Evolutionary conservation across 2,113 vertebrate genomes (phyloP).

Genomic region (Heterochromis multidens): DNA sequence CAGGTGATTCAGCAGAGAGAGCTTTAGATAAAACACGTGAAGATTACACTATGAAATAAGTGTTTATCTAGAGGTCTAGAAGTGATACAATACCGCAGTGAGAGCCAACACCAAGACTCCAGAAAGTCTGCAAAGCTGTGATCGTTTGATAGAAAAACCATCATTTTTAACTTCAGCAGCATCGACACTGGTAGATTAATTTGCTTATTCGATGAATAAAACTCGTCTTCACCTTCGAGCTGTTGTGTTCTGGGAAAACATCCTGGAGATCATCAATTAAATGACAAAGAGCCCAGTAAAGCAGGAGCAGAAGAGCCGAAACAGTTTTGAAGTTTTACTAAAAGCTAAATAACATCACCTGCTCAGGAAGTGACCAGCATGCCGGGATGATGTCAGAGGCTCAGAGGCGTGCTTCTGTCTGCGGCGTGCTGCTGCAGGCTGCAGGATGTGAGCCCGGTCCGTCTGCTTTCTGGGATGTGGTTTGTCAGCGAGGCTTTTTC

Average conservation of each 20-base stretch:
- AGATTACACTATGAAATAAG: too few species aligned
- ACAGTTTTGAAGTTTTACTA: not conserved
- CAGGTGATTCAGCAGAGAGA: too few species aligned
- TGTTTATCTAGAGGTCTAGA: too few species aligned
- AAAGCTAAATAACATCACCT: slow-evolving; percentile 11
- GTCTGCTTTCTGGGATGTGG: slow-evolving; percentile 47
- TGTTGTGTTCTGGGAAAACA: not conserved
- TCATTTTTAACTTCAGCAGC: not conserved
- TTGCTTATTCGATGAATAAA: not conserved
- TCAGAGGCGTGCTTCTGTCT: not conserved
- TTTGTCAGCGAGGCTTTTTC: slow-evolving; percentile 17
- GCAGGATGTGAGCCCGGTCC: not conserved
- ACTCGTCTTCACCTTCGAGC: not conserved
- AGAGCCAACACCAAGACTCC: too few species aligned
- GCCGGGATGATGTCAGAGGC: slow-evolving; percentile 10
- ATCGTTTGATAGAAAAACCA: not conserved
- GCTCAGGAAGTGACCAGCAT: not conserved
- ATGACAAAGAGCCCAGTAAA: not conserved
- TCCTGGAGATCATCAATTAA: not conserved
- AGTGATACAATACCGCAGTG: too few species aligned
- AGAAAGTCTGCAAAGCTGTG: not conserved
- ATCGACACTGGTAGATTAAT: not conserved
- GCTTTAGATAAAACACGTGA: too few species aligned
- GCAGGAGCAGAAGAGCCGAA: not conserved
- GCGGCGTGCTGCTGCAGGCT: not conserved